These are phyloP conservation scores for Perca fluviatilis DNA, from an alignment of 2,113 vertebrate species.

Conservation along the genomic window DNA sequence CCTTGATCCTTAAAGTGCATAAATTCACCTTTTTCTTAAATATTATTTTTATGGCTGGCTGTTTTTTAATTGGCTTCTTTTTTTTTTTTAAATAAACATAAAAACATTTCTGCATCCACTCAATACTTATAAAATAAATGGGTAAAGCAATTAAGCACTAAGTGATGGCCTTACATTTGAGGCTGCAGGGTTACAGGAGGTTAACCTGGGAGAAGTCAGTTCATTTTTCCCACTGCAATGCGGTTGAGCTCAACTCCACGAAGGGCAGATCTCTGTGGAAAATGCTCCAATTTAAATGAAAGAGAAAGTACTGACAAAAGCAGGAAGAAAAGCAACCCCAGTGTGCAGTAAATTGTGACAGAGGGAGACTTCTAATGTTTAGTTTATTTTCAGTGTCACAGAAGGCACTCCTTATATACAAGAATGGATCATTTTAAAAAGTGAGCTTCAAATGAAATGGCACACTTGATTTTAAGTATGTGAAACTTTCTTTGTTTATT, in stretches of 20 bases:
- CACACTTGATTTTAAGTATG: constrained; percentile 10
- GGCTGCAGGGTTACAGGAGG: constrained; percentile 29
- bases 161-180: constrained; percentile 28
- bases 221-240: constrained; percentile 11
- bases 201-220: constrained; percentile 32
- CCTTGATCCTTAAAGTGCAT: background rate
- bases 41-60: background rate
- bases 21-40: background rate
- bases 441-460: constrained; percentile 26
- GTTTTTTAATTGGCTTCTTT: background rate
- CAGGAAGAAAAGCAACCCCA: constrained; percentile 16
- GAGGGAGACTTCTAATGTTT: constrained; percentile 20
- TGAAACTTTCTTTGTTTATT: constrained; percentile 4
- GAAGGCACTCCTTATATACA: constrained; percentile 19
- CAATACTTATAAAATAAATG: background rate
- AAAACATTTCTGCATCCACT: background rate
- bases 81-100: background rate
- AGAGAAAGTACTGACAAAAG: constrained; percentile 46
- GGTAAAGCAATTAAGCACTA: constrained; percentile 22
- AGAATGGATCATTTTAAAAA: constrained; percentile 20
- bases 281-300: constrained; percentile 44
- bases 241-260: constrained; percentile 40
- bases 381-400: constrained; percentile 26
- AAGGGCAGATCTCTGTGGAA: constrained; percentile 57
- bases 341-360: constrained; percentile 33